These are phyloP conservation scores for Chelonia mydas DNA, from an alignment of 2,797 vertebrate species.

Conservation along the genomic window DNA sequence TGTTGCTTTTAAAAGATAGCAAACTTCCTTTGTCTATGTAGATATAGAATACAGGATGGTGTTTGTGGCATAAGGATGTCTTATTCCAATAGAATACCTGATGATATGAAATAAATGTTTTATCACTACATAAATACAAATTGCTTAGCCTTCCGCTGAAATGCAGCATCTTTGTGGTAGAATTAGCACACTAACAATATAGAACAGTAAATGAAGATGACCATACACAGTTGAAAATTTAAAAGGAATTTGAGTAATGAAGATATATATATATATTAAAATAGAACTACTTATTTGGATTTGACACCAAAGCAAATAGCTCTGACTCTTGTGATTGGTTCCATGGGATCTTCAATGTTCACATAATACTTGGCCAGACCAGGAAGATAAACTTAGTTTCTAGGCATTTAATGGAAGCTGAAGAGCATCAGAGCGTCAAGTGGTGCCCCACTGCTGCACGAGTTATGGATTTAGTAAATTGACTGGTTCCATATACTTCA, in stretches of 20 bases:
- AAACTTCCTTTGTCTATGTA: neutral
- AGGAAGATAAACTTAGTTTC: neutral
- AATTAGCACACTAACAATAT: neutral
- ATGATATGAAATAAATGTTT: neutral
- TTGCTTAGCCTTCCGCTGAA: neutral
- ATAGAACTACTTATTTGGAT: neutral
- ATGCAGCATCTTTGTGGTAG: neutral
- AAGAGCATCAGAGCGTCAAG: neutral
- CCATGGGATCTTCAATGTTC: neutral
- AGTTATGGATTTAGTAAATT: neutral
- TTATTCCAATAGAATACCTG: neutral
- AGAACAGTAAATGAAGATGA: neutral
- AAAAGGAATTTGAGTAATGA: neutral
- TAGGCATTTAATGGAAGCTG: too few relatives aligned
- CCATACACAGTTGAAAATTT: neutral
- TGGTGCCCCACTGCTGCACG: neutral
- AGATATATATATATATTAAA: neutral
- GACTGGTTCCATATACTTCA: neutral
- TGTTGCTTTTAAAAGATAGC: neutral
- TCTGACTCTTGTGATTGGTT: neutral
- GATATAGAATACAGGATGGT: neutral
- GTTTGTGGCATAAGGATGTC: neutral
- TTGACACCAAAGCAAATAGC: neutral
- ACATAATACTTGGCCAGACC: neutral
- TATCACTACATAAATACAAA: neutral